Base-by-base conservation (phyloP, 2,113 vertebrate species). In the Heterochromis multidens region DNA sequence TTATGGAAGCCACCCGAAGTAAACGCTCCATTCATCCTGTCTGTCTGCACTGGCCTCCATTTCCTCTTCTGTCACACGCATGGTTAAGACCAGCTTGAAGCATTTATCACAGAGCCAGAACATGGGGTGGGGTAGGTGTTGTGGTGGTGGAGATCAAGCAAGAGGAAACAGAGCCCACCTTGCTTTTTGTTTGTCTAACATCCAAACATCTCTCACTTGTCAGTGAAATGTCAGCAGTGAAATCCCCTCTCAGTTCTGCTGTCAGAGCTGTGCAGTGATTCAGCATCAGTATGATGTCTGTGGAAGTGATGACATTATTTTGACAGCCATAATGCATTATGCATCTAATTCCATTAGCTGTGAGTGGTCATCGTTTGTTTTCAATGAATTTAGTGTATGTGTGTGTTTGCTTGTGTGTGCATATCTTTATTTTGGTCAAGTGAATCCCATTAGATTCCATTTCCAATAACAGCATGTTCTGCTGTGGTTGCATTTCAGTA, bases 21-120 rank as follows among this genome's bases (percentile, higher is more conserved):
- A 92, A 93, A 93, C 58, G 91, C 91, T 88, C 91, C 88, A 92
- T 93, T 94, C 89, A 88, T 91, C 86, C 89, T 89, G 90, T 87
- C 82, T 91, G 84, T 90, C 89, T 82, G 81, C 86, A 23, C 78
- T 49, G 70, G 91, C 83, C 88, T 92, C 87, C 88, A 91, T 93
- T 95, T 94, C 92, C 93, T 92, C 93, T 74, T 85, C 89, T 92
- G 92, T 94, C 95, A 91, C 93, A 94, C 78, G 93, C 94, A 91
- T 94, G 93, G 95, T 95, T 95, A 95, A 92, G 92, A 92, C 87
- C 92, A 92, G 93, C 91, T 90, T 88, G 85, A 92, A 90, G 91
- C 90, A 90, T 95, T 95, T 90, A 88, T 94, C 91, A 92, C 84
- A 87, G 37, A 76, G 77, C 84, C 62, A 58, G 80, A 77, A 80